phyloP scores from a whole-genome alignment of 37 sponge, comb jelly and placozoan species.

The Bolinopsis microptera region DNA sequence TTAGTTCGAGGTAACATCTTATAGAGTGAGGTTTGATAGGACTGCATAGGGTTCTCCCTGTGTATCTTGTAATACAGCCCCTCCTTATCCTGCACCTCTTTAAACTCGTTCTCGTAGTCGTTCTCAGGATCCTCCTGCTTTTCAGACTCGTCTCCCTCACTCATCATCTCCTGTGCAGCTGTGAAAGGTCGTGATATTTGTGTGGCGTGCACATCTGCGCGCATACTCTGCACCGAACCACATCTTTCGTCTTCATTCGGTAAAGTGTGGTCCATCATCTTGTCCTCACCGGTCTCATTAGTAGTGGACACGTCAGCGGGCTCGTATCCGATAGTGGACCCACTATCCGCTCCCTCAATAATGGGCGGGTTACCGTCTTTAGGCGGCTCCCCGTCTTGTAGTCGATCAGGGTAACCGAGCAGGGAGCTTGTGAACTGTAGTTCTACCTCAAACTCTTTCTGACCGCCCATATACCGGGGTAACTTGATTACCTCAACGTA shows the following conservation, averaged over 20 bases:
- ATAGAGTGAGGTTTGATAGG: constrained; percentile 45
- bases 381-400: constrained; percentile 31
- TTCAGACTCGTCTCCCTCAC: background rate
- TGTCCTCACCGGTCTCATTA: background rate
- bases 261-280: background rate
- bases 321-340: background rate
- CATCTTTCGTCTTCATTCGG: background rate
- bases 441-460: constrained; percentile 70
- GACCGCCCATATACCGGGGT: constrained; percentile 67
- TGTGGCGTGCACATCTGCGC: background rate
- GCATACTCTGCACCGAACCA: background rate
- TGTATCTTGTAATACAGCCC: constrained; percentile 71
- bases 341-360: constrained; percentile 23
- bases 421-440: constrained; percentile 66
- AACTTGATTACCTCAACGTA: constrained; percentile 68
- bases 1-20: constrained; percentile 40
- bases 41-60: constrained; percentile 63
- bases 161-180: background rate
- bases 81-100: constrained; percentile 51
- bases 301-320: constrained; percentile 9
- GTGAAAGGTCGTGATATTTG: constrained; percentile 58
- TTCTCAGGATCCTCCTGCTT: constrained; percentile 35
- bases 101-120: constrained; percentile 68
- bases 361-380: constrained; percentile 58
- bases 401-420: constrained; percentile 67